Evolutionary conservation across 2,888 invertebrate genomes (phyloP).

Genomic region (Mythimna impura): DNA sequence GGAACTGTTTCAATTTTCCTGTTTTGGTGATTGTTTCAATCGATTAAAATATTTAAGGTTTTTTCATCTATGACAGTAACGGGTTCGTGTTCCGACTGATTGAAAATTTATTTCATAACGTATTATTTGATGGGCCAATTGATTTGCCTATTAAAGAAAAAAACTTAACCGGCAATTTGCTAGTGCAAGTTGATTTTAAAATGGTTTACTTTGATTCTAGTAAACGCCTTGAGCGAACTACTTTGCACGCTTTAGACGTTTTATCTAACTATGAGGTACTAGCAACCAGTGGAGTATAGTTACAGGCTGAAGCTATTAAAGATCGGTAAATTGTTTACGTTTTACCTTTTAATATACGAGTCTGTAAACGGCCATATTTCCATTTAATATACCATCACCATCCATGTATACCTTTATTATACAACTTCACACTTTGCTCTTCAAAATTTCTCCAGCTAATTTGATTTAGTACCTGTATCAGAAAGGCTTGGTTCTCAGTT

Average conservation of each 20-base stretch:
- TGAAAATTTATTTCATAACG: slow-evolving; percentile 34
- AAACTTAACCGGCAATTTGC: neutral
- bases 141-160: slow-evolving; percentile 16
- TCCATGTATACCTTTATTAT: neutral
- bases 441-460: neutral
- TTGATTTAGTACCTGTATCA: neutral
- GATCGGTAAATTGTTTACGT: slow-evolving; percentile 38
- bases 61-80: slow-evolving; percentile 53
- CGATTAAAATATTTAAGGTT: slow-evolving; percentile 55
- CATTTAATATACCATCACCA: slow-evolving; percentile 1
- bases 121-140: slow-evolving; percentile 21
- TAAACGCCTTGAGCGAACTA: slow-evolving; percentile 33
- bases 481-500: slow-evolving; percentile 8
- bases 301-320: slow-evolving; percentile 21
- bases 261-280: slow-evolving; percentile 26
- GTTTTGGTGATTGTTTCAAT: slow-evolving; percentile 44
- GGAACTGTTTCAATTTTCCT: slow-evolving; percentile 62
- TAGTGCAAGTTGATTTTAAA: slow-evolving; percentile 19
- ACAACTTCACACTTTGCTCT: neutral
- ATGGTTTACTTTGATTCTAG: slow-evolving; percentile 15
- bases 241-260: slow-evolving; percentile 45
- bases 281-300: slow-evolving; percentile 26
- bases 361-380: neutral
- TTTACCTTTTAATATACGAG: slow-evolving; percentile 33
- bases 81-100: slow-evolving; percentile 38